Evolutionary conservation across 1,140 invertebrate species (phyloP), one percentile per base, ranked within the genome.

Genomic region (Nomia melanderi): DNA sequence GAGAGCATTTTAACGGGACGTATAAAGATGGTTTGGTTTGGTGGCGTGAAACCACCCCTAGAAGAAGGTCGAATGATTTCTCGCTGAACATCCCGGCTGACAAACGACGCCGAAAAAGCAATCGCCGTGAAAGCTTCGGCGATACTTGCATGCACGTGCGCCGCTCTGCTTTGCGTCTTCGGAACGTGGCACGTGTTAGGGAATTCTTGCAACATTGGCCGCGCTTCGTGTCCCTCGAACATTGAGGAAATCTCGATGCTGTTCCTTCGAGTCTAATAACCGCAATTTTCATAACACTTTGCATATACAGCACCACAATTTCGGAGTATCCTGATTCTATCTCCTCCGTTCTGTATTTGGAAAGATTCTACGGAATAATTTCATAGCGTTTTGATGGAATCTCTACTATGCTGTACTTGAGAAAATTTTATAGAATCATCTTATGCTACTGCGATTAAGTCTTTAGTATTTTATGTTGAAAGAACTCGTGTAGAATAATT

Each of bases 101-200:
- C 83, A 86, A 86, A 82, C 85, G 83, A 84, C 79, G 81, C 78
- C 72, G 77, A 81, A 79, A 81, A 86, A 87, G 85, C 85, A 87
- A 87, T 87, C 86, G 83, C 86, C 86, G 83, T 87, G 85, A 87
- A 86, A 87, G 86, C 85, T 53, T 77, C 72, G 56, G 65, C 50
- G 63, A 77, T 73, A 66, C 75, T 83, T 74, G 76, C 73, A 72
- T 67, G 73, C 73, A 75, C 73, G 64, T 75, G 73, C 53, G 33
- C 41, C 33, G 14, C 50, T 36, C 25, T 73, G 60, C 57, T 60
- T 60, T 60, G 57, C 57, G 57, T 60, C 57, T 60, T 36, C 17
- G 5, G 31, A 33, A 33, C 56, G 31, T 33, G 56, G 56, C 29
- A 29, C 20, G 20, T 36, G 57, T 25, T 23, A 33, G 33, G 59